Conservation (phyloP, 1,140 invertebrate species). For the Danaus plexippus region DNA sequence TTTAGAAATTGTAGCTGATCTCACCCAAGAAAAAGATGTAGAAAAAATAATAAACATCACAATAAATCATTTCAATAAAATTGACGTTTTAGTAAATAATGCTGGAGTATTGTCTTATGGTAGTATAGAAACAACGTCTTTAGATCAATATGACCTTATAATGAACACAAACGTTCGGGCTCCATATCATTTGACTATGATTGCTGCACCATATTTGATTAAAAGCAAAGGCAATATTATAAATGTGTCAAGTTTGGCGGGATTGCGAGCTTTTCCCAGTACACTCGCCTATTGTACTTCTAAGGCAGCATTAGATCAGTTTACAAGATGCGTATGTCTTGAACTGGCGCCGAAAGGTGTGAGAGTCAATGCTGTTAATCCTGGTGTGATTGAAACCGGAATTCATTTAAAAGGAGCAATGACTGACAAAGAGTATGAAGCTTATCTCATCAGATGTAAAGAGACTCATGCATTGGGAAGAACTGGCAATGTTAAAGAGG, state of each 20-base stretch:
- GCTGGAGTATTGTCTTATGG: constrained; percentile 78
- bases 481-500: constrained; percentile 80
- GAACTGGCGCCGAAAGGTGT: constrained; percentile 79
- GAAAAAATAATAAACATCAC: constrained; percentile 74
- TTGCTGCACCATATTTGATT: constrained; percentile 81
- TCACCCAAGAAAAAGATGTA: constrained; percentile 76
- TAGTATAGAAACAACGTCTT: constrained; percentile 78
- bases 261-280: constrained; percentile 77
- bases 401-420: constrained; percentile 79
- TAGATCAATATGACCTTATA: constrained; percentile 80
- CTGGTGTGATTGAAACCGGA: constrained; percentile 79
- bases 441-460: constrained; percentile 79
- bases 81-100: constrained; percentile 82
- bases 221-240: constrained; percentile 81
- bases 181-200: constrained; percentile 80
- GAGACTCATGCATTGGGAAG: constrained; percentile 83
- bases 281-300: constrained; percentile 81
- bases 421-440: constrained; percentile 75
- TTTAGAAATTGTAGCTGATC: constrained; percentile 73
- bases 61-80: constrained; percentile 71
- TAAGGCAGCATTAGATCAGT: constrained; percentile 86
- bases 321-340: constrained; percentile 79
- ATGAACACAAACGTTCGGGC: constrained; percentile 82
- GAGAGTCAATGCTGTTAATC: constrained; percentile 83
- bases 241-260: constrained; percentile 85